Base-by-base conservation (phyloP, 2,888 invertebrate species). In the Machimus rusticus region DNA sequence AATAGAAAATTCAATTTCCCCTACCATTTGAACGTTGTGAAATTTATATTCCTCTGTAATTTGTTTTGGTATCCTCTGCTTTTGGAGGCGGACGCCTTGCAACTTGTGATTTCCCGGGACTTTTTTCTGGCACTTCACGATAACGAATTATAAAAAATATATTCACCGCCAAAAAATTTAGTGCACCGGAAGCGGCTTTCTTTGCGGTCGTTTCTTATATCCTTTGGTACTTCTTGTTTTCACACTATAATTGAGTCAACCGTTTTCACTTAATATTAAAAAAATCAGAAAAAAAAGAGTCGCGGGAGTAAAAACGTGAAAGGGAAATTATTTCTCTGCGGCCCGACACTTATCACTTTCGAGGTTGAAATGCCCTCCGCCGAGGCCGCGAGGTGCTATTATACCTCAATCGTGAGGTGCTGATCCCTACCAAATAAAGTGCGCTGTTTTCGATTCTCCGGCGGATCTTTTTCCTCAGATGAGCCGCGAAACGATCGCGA, bases 331-430 rank as follows among this genome's bases (percentile, higher is more conserved):
- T 23, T 12, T 12, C 9, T 19, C 34, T 82, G 55, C 82, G 66
- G 87, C 87, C 91, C 91, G 92, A 90, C 89, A 90, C 91, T 92
- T 91, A 91, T 91, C 91, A 91, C 92, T 91, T 90, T 91, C 92
- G 91, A 91, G 90, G 91, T 91, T 89, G 91, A 92, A 92, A 92
- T 92, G 92, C 91, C 57, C 82, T 82, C 57, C n/a, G 37, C 34
- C 34, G 82, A 57, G 19, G 82, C 82, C 82, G 37, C 31, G 39
- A 37, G 82, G 82, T 82, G 82, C 82, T 82, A 82, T 57, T 82
- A 82, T 82, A 82, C 66, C 19, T 34, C 66, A 66, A 79, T 79
- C 82, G 57, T 0, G 37, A 82, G 66, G 57, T 19, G 57, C 19
- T 66, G 82, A 82, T 82, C 82, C 82, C 82, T 82, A 66, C 82